Evolutionary conservation across 30 jellyfish, hydroid and myxozoan genomes (phyloP), one percentile per base, ranked within the genome.

Genomic region (Sanderia malayensis): DNA sequence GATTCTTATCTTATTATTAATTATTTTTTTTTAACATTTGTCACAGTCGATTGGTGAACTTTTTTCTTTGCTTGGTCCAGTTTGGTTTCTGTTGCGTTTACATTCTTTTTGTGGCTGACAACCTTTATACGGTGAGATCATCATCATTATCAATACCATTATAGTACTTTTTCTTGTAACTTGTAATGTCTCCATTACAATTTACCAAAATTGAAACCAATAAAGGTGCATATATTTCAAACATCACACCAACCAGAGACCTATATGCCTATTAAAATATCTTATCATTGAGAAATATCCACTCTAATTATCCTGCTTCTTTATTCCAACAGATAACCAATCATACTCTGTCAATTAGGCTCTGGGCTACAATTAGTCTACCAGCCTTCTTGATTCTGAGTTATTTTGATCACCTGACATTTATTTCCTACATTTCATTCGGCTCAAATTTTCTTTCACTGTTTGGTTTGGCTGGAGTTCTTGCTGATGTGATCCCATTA

Each of bases 81-180:
- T 67, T 83, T 46, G 95, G 95, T 0, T 83, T 83, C 64, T 83
- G 95, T 49, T 83, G 95, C 66, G 95, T 83, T 30, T 83, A 83
- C 41, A 65, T 83, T 18, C 46, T 70, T 10, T 83, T 83, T 73
- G 95, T 83, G n/a, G 95, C 95, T 18, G 95, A 83, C 64, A 83
- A 83, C 80, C n/a, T 73, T 27, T 57, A 83, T 34, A 69, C 62
- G 67, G 95, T 83, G 22, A 61, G 82, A 28, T 37, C 52, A 37
- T 37, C 13, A 13, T 37, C 52, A 37, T 37, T 4, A 37, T 37
- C 52, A 37, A 6, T 37, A 37, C 52, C 52, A 13, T 37, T 4
- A 37, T 37, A 6, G 52, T 37, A n/a, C n/a, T n/a, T n/a, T n/a
- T n/a, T n/a, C n/a, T n/a, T n/a, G n/a, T n/a, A n/a, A n/a, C n/a